Evolutionary conservation across 1,140 invertebrate species (phyloP).

Genomic region (Aphelenchoides fujianensis): DNA sequence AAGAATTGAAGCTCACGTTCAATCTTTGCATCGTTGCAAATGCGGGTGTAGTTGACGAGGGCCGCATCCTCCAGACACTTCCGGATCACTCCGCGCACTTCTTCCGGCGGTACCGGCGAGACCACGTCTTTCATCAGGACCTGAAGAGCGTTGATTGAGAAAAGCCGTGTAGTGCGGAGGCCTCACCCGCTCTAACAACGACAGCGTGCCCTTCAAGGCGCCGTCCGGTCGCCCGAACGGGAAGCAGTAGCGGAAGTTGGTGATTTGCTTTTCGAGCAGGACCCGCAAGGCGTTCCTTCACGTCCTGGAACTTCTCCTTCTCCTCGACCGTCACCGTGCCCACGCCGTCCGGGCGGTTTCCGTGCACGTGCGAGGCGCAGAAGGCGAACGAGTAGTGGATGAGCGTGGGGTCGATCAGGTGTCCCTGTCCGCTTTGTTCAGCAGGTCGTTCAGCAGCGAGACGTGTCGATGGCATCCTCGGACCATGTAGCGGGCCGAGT

Average conservation of each 20-base stretch:
- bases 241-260: conserved; percentile 96
- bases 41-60: conserved; percentile 89
- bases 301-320: conserved; percentile 93
- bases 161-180: no score
- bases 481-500: conserved; percentile 93
- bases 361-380: conserved; percentile 96
- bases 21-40: conserved; percentile 93
- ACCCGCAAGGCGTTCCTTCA: conserved; percentile 88
- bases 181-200: conserved; percentile 82
- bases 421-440: conserved; percentile 90
- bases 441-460: conserved; percentile 87
- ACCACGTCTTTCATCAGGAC: conserved; percentile 97
- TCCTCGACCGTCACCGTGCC: conserved; percentile 95
- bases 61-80: conserved; percentile 92
- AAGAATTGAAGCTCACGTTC: conserved; percentile 73
- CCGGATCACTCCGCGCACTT: conserved; percentile 89
- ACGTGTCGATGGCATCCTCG: conserved; percentile 92
- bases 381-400: conserved; percentile 99
- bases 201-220: conserved; percentile 89
- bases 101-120: conserved; percentile 91
- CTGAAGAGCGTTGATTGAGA: conserved; percentile 61
- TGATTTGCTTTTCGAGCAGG: conserved; percentile 94
- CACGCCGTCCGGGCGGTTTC: conserved; percentile 89
- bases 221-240: conserved; percentile 97
- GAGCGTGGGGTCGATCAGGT: conserved; percentile 94